A percentile compares a stretch with the other conserved stretches of the same genome.
phyloP scores from a whole-genome alignment of 2,797 vertebrate genomes.

The Halcyon smyrnensis region DNA sequence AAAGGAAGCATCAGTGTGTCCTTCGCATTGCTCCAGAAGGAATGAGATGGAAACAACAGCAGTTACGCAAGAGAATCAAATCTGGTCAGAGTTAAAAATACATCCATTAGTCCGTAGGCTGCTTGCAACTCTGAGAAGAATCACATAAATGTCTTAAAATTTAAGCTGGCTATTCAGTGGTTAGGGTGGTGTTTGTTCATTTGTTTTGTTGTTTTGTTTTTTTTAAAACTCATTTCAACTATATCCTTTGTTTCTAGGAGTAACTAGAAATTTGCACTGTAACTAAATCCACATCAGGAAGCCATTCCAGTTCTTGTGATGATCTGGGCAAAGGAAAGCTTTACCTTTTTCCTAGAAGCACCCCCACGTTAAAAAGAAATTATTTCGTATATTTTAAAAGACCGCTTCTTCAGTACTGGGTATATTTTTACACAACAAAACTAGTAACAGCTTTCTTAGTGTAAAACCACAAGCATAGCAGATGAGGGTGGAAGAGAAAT shows the following conservation, averaged over 20 bases:
- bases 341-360: background rate
- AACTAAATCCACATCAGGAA: background rate
- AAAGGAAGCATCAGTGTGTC: background rate
- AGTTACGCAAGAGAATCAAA: slow-evolving; percentile 25
- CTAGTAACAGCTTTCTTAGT: slow-evolving; percentile 21
- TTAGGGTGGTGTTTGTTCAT: background rate
- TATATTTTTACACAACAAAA: slow-evolving; percentile 17
- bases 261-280: background rate
- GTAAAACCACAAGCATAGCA: slow-evolving; percentile 30
- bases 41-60: slow-evolving; percentile 18
- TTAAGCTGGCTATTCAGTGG: background rate
- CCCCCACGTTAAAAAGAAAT: background rate
- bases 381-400: background rate
- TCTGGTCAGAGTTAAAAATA: slow-evolving; percentile 41
- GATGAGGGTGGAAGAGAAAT: slow-evolving; percentile 15
- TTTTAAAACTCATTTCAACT: background rate
- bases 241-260: background rate
- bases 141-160: background rate
- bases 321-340: background rate
- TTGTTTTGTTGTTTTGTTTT: background rate
- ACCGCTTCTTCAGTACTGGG: background rate
- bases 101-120: background rate
- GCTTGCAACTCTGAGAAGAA: background rate
- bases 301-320: background rate
- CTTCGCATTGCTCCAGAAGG: background rate